phyloP scores from a whole-genome alignment of 2,797 vertebrate species.

The Peromyscus eremicus region DNA sequence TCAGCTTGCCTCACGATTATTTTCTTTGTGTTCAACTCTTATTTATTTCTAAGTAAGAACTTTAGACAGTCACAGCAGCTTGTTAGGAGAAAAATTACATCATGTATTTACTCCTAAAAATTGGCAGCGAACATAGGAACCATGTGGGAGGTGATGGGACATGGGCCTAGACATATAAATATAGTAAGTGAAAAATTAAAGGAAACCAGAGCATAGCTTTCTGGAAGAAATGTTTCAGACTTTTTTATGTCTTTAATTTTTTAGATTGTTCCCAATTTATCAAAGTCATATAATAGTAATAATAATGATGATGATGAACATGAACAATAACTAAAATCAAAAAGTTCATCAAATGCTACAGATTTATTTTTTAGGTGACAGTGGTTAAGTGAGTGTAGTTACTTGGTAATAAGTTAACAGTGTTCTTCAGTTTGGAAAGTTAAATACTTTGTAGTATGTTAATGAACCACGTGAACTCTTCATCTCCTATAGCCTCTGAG shows the following conservation, averaged over 20 bases:
- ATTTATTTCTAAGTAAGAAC: slow-evolving; percentile 30
- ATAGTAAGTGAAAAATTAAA: slow-evolving; percentile 51
- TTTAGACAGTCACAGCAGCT: background rate
- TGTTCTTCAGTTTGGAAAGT: background rate
- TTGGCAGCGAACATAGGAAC: slow-evolving; percentile 57
- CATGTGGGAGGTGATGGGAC: slow-evolving; percentile 48
- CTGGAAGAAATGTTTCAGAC: slow-evolving; percentile 40
- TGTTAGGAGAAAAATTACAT: slow-evolving; percentile 60
- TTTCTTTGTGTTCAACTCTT: slow-evolving; percentile 46
- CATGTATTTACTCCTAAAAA: slow-evolving; percentile 68
- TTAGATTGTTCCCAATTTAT: background rate
- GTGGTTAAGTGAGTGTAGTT: background rate
- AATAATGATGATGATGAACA: background rate
- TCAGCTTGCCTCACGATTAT: background rate
- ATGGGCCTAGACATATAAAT: slow-evolving; percentile 55
- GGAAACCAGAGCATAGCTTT: slow-evolving; percentile 1
- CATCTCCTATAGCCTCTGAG: background rate
- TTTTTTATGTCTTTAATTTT: slow-evolving; percentile 6
- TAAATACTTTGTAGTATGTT: background rate
- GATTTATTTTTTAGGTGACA: background rate
- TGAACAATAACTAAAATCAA: background rate
- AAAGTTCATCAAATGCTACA: background rate
- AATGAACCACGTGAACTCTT: background rate
- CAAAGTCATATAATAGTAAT: background rate
- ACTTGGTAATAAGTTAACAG: slow-evolving; percentile 17